Conservation (phyloP, 2,797 vertebrate genomes). For the Rachycentron canadum region DNA sequence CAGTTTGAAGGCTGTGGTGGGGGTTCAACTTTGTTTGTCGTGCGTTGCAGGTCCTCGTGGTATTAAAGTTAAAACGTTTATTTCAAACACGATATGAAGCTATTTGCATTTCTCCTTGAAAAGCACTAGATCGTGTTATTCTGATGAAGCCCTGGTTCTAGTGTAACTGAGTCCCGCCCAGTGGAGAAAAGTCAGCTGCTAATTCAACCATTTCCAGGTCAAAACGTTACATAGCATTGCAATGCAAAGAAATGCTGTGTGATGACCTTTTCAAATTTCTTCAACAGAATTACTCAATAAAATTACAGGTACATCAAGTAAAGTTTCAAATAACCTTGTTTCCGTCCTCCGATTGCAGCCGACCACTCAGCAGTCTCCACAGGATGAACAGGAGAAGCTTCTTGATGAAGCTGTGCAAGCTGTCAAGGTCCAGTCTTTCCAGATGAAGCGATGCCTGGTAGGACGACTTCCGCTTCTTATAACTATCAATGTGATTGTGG, state of each 20-base stretch:
- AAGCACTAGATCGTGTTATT: not conserved
- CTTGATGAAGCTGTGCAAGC: slow-evolving; percentile 98
- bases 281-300: not conserved
- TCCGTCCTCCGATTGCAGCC: slow-evolving; percentile 82
- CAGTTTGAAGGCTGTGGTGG: not conserved
- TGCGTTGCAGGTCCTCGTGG: not conserved
- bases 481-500: not conserved
- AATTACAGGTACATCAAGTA: not conserved
- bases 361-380: slow-evolving; percentile 96
- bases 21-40: no score
- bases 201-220: not conserved
- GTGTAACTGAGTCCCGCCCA: not conserved
- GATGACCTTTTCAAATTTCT: not conserved
- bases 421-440: slow-evolving; percentile 99
- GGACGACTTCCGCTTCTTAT: slow-evolving; percentile 41
- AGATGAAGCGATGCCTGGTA: slow-evolving; percentile 99
- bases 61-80: not conserved
- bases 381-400: slow-evolving; percentile 99
- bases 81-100: not conserved
- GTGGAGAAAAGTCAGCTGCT: not conserved
- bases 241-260: not conserved
- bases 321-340: not conserved
- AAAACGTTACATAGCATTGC: not conserved
- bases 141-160: not conserved
- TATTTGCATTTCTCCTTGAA: not conserved